Base-by-base conservation (phyloP, 2,888 invertebrate species). In the Chrysolina americana region DNA sequence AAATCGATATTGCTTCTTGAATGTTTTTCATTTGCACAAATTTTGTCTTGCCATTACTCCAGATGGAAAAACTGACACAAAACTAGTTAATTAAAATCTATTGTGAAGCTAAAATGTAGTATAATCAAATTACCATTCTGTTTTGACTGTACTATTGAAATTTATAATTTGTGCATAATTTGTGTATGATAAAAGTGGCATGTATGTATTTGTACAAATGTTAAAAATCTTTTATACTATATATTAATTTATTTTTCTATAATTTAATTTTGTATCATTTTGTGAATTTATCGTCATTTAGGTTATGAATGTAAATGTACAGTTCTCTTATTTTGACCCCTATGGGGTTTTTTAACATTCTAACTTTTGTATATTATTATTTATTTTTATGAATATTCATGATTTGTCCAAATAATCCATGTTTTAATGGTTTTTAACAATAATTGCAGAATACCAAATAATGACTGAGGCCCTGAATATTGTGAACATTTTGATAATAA, bases 351-450 rank as follows among this genome's bases (percentile, higher is more conserved):
- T 69, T 75, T 82, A 81, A 82, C 81, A 81, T 82, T 82, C 78
- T 84, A 83, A 83, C 83, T 83, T 84, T 82, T 86, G 84, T 85
- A 86, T 82, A 85, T 85, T 85, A 85, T 86, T 87, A 87, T 87
- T 86, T 86, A 86, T 87, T 86, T 84, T 85, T 85, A 81, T 84
- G 83, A 83, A 83, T 83, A 83, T 74, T 65, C 68, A 70, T 70
- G 44, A 70, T 70, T 84, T 84, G 84, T 83, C 84, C 83, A 79
- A 75, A 80, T 80, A 78, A 83, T 85, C 85, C 86, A 87, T 87
- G 85, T 86, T 86, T 86, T 87, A 86, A 85, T 86, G 86, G 86
- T 84, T 82, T 78, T 76, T 76, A 76, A 84, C 84, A 84, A 84
- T 82, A 82, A 84, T 85, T 84, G 84, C 84, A 81, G 72, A 80